These are phyloP conservation scores for Rhamphomyia laevipes DNA, from an alignment of 2,888 invertebrate genomes.

Conservation along the genomic window DNA sequence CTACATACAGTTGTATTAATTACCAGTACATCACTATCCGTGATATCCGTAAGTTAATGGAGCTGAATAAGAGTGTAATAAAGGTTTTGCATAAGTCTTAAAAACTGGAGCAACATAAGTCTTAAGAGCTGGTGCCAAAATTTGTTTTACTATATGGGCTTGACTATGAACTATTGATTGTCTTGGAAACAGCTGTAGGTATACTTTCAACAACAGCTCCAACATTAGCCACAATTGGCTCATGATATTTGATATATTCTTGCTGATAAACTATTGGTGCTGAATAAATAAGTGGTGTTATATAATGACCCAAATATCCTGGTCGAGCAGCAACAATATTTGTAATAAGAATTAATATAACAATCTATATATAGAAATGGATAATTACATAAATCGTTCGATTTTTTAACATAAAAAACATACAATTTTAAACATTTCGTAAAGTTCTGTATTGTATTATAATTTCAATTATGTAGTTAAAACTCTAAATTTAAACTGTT, in stretches of 20 bases:
- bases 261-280: slow-evolving; percentile 8
- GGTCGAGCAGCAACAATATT: slow-evolving; percentile 1
- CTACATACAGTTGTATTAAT: too few species aligned
- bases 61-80: not conserved
- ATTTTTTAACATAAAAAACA: too few species aligned
- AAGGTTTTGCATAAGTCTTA: slow-evolving; percentile 2
- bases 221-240: slow-evolving; percentile 23
- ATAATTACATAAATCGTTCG: too few species aligned
- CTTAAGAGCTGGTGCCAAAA: slow-evolving; percentile 19
- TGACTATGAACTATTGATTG: slow-evolving; percentile 39
- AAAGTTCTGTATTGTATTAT: too few species aligned
- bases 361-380: too few species aligned
- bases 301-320: slow-evolving; percentile 1
- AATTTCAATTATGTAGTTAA: too few species aligned
- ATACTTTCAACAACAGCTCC: slow-evolving; percentile 24
- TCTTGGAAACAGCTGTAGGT: slow-evolving; percentile 32
- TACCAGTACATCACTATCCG: too few species aligned
- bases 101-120: slow-evolving; percentile 16
- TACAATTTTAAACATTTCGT: too few species aligned
- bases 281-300: slow-evolving; percentile 7
- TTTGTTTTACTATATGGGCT: slow-evolving; percentile 28
- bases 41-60: too few species aligned
- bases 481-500: too few species aligned
- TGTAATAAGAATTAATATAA: not conserved
- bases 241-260: slow-evolving; percentile 14